A percentile compares a stretch with the other conserved stretches of the same genome.
phyloP scores from a whole-genome alignment of 2,797 vertebrate species.

The Sebastes oblongus region DNA sequence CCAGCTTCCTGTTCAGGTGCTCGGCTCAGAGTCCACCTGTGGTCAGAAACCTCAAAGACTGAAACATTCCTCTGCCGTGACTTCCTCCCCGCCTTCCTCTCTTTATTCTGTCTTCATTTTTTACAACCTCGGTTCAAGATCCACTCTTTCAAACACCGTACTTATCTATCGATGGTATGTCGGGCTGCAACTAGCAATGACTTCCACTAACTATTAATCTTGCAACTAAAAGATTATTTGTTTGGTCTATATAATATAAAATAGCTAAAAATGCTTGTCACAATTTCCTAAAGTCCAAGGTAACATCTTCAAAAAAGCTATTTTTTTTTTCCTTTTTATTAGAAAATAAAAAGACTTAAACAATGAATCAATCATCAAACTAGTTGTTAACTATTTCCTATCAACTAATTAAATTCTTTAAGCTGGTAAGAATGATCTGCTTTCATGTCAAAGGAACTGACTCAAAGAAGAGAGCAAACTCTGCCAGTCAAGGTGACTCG shows the following conservation, averaged over 20 bases:
- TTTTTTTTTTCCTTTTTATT: too few species aligned
- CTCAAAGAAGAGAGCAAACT: conserved; percentile 5
- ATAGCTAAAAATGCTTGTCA: background rate
- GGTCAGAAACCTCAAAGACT: conserved; percentile 41
- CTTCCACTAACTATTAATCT: background rate
- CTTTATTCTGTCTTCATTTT: background rate
- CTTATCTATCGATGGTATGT: conserved; percentile 1
- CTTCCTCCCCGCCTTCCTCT: conserved; percentile 27
- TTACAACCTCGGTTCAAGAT: background rate
- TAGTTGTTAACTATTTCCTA: background rate
- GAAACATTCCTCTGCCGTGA: conserved; percentile 60
- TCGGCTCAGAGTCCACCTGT: conserved; percentile 37
- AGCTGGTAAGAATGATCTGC: background rate
- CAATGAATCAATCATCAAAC: background rate
- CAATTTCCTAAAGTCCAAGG: background rate
- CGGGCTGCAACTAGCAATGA: background rate
- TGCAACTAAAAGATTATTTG: background rate
- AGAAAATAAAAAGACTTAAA: background rate
- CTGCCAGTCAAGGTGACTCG: conserved; percentile 75
- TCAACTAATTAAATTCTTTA: background rate
- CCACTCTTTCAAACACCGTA: conserved; percentile 27
- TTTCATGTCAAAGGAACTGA: background rate
- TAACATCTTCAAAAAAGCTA: background rate
- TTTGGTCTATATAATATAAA: background rate
- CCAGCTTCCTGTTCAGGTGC: conserved; percentile 72